A percentile compares a stretch with the other conserved stretches of the same genome.
These are phyloP conservation scores for Chrysotoxum bicinctum DNA, from an alignment of 2,888 invertebrate species.

Conservation along the genomic window DNA sequence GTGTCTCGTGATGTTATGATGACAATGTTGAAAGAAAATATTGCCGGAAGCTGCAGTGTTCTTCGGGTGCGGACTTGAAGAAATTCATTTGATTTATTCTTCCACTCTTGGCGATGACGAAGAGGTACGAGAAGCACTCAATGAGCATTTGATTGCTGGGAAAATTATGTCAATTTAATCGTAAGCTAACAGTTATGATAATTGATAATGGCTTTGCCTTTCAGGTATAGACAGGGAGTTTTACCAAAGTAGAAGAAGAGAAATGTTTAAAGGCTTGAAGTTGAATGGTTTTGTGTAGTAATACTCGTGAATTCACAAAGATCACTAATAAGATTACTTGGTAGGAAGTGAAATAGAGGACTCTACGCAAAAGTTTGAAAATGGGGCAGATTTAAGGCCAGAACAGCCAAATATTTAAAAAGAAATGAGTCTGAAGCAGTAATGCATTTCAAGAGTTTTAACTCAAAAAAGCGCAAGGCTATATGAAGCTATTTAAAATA, in stretches of 20 bases:
- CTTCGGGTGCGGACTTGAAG: background rate
- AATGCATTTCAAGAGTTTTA: too few relatives aligned
- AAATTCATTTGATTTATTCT: conserved; percentile 10
- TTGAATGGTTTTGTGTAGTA: too few relatives aligned
- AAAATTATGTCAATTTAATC: conserved; percentile 17
- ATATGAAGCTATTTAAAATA: too few relatives aligned
- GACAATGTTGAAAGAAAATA: conserved; percentile 44
- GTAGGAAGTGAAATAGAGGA: too few relatives aligned
- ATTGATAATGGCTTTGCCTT: background rate
- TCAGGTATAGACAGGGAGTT: background rate
- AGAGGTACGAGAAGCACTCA: background rate
- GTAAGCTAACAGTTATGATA: background rate
- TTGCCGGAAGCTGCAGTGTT: conserved; percentile 25
- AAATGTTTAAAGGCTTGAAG: background rate
- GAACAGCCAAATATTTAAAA: too few relatives aligned
- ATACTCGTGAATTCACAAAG: too few relatives aligned
- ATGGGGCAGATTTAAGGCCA: too few relatives aligned
- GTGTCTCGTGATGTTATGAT: conserved; percentile 55
- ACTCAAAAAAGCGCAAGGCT: too few relatives aligned
- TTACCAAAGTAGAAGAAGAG: background rate
- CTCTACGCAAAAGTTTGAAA: too few relatives aligned
- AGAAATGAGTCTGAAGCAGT: too few relatives aligned
- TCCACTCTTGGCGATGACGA: background rate
- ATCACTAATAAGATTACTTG: too few relatives aligned
- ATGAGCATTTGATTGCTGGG: conserved; percentile 22